Conservation (phyloP, 2,888 invertebrate species). For the Vanessa cardui region DNA sequence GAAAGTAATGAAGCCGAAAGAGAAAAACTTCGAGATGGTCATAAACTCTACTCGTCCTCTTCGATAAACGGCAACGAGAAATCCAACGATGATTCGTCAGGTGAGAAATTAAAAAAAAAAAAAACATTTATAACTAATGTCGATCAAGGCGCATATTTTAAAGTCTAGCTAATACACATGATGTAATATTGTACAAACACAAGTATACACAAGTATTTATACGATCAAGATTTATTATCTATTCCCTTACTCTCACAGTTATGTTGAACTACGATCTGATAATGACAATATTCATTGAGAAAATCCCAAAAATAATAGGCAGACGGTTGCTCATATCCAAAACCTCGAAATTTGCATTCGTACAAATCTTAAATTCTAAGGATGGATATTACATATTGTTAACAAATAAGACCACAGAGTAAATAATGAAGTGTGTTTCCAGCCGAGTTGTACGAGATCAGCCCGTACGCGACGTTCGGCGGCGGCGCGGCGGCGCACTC, state of each 20-base stretch:
- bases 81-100: slow-evolving; percentile 79
- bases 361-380: no score
- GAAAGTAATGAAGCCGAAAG: slow-evolving; percentile 79
- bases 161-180: no score
- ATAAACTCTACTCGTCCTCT: slow-evolving; percentile 78
- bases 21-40: slow-evolving; percentile 77
- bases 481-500: slow-evolving; percentile 83
- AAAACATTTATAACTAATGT: neutral
- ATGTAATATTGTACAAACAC: no score
- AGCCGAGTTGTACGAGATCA: slow-evolving; percentile 90
- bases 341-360: no score
- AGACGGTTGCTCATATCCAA: no score
- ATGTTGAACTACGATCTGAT: no score
- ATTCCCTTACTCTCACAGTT: no score
- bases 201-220: no score
- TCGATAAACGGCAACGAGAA: slow-evolving; percentile 81
- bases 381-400: neutral
- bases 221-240: no score
- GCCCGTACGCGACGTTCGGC: slow-evolving; percentile 91
- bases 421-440: slow-evolving; percentile 21
- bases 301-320: no score
- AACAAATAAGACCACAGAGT: neutral
- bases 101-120: slow-evolving; percentile 48
- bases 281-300: no score
- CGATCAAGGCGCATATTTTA: no score